Percentiles rank a stretch among this genome's conserved stretches.
Evolutionary conservation across 2,113 vertebrate species (phyloP).

Genomic region (Hippocampus comes): DNA sequence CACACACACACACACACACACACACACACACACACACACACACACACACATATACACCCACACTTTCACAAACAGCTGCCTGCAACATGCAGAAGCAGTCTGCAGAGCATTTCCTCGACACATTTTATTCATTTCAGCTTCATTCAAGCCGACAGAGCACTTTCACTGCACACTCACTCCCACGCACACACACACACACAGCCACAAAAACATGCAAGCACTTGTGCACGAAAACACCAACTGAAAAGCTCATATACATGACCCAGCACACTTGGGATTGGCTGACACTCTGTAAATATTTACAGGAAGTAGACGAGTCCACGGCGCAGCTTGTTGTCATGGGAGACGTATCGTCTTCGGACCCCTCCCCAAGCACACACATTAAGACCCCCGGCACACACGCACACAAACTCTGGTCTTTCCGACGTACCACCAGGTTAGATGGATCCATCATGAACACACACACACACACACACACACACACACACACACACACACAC

Average conservation of each 20-base stretch:
- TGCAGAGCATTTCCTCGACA: conserved; percentile 74
- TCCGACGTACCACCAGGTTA: conserved; percentile 33
- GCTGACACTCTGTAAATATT: conserved; percentile 67
- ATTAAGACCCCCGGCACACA: conserved; percentile 29
- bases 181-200: too few relatives aligned
- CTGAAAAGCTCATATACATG: conserved; percentile 23
- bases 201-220: conserved; percentile 2
- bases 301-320: conserved; percentile 68
- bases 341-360: conserved; percentile 65
- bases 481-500: conserved; percentile 16
- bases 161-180: conserved; percentile 59
- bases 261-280: conserved; percentile 40
- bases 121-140: conserved; percentile 71
- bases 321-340: conserved; percentile 60
- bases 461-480: conserved; percentile 13
- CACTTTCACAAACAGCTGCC: conserved; percentile 61
- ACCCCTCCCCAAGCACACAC: conserved; percentile 46
- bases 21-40: conserved; percentile 3
- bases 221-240: conserved; percentile 9
- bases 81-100: conserved; percentile 66
- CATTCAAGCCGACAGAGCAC: conserved; percentile 59
- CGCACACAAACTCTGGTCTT: conserved; percentile 34
- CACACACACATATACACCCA: neutral
- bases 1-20: neutral
- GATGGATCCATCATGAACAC: conserved; percentile 58